Conservation (phyloP, 1,140 invertebrate genomes). For the Onthophagus taurus region DNA sequence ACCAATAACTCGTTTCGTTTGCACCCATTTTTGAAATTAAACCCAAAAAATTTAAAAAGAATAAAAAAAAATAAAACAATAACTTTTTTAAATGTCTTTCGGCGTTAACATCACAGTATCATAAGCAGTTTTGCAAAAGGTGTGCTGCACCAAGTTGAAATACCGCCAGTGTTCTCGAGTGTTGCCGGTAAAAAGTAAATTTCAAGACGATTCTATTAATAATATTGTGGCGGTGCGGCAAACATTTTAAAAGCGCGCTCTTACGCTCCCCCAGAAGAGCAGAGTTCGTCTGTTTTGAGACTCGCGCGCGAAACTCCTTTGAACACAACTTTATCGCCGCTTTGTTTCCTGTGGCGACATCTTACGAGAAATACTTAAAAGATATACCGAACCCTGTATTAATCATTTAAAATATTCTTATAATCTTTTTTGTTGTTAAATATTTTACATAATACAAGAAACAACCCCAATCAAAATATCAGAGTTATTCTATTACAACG, state of each 20-base stretch:
- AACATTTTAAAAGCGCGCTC: conserved; percentile 7
- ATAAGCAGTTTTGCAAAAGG: no score
- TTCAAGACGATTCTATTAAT: not conserved
- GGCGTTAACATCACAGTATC: no score
- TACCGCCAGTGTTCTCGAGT: not conserved
- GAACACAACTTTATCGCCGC: no score
- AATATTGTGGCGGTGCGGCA: conserved; percentile 3
- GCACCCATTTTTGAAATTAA: not conserved
- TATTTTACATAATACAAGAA: no score
- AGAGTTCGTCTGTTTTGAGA: conserved; percentile 5
- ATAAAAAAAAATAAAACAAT: not conserved
- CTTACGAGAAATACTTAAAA: no score
- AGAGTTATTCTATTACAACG: no score
- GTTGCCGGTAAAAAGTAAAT: not conserved
- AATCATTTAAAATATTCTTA: no score
- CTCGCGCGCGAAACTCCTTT: conserved; percentile 1
- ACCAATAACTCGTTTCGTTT: not conserved
- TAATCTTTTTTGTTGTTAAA: no score
- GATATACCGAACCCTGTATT: no score
- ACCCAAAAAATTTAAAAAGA: not conserved
- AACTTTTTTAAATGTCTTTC: not conserved
- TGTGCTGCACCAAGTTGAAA: no score
- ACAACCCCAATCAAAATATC: no score
- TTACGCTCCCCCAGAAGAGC: not conserved
- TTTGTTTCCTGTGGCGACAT: no score